Percentiles rank a stretch among this genome's conserved stretches.
phyloP scores from a whole-genome alignment of 2,113 vertebrate genomes.

The Syngnathoides biaculeatus region DNA sequence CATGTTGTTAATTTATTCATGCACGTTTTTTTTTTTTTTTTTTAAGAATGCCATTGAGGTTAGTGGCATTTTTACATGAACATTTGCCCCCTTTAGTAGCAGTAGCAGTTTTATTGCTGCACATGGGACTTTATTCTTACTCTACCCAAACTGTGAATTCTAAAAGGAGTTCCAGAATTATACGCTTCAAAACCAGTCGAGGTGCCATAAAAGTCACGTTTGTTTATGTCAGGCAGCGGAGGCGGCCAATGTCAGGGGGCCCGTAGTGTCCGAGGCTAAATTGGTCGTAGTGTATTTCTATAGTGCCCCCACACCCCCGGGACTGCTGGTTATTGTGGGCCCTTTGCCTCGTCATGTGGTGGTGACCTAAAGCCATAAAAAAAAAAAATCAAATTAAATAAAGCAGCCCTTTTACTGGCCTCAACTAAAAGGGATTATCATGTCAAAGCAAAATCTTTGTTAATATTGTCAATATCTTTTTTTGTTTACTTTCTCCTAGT shows the following conservation, averaged over 20 bases:
- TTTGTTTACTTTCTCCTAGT: background rate
- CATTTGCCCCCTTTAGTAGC: slow-evolving; percentile 2
- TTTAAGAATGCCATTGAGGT: background rate
- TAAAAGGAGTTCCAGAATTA: slow-evolving; percentile 40
- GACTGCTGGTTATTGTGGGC: slow-evolving; percentile 31
- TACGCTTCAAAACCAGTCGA: background rate
- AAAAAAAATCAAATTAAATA: background rate
- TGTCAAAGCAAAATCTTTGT: slow-evolving; percentile 11
- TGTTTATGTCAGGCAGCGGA: slow-evolving; percentile 52
- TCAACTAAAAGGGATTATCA: slow-evolving; percentile 20
- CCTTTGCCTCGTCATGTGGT: slow-evolving; percentile 42
- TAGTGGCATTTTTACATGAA: background rate
- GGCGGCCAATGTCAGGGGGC: slow-evolving; percentile 49
- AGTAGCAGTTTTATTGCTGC: background rate
- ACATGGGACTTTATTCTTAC: slow-evolving; percentile 41
- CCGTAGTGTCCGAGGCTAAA: slow-evolving; percentile 50
- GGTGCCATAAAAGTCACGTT: slow-evolving; percentile 6
- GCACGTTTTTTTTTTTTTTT: too few relatives aligned
- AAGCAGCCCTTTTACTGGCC: slow-evolving; percentile 17
- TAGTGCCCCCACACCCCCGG: slow-evolving; percentile 9
- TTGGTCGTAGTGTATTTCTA: slow-evolving; percentile 33
- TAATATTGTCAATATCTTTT: slow-evolving; percentile 30
- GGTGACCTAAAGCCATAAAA: slow-evolving; percentile 55
- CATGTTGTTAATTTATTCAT: background rate
- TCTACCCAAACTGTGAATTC: slow-evolving; percentile 30